phyloP scores from a whole-genome alignment of 2,113 vertebrate species.

The Azemiops feae region DNA sequence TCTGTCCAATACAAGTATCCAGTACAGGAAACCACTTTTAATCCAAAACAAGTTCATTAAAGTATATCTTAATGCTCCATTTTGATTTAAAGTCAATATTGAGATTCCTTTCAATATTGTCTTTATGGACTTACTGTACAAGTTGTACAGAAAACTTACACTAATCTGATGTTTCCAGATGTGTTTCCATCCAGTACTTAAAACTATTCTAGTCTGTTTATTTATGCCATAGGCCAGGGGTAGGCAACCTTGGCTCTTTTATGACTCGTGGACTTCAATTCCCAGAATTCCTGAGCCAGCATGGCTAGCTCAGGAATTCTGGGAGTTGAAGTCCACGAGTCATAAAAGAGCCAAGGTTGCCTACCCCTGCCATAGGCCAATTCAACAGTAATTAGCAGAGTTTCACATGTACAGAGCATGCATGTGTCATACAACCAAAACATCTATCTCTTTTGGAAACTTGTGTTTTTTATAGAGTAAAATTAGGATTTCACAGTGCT shows the following conservation, averaged over 20 bases:
- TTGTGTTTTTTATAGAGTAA: background rate
- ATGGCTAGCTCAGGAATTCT: too few species aligned
- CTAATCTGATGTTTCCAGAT: background rate
- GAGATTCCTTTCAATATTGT: background rate
- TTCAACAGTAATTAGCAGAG: background rate
- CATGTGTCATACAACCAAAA: background rate
- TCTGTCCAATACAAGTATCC: background rate
- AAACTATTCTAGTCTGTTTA: background rate
- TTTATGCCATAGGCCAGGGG: background rate
- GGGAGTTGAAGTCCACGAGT: too few species aligned
- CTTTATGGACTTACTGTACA: background rate
- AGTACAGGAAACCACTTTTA: background rate
- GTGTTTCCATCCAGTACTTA: background rate
- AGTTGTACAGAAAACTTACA: background rate
- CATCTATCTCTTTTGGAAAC: background rate
- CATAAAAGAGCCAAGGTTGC: too few species aligned
- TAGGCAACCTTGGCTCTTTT: too few species aligned
- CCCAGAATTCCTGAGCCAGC: too few species aligned
- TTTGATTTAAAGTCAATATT: background rate
- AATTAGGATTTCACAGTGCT: background rate
- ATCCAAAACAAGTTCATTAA: background rate
- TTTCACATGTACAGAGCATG: background rate
- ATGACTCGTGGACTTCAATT: too few species aligned
- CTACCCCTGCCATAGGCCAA: background rate
- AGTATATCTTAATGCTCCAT: background rate